Percentiles rank a stretch among this genome's conserved stretches.
Evolutionary conservation across 2,888 invertebrate species (phyloP).

Genomic region (Lycocerus yunnanus): DNA sequence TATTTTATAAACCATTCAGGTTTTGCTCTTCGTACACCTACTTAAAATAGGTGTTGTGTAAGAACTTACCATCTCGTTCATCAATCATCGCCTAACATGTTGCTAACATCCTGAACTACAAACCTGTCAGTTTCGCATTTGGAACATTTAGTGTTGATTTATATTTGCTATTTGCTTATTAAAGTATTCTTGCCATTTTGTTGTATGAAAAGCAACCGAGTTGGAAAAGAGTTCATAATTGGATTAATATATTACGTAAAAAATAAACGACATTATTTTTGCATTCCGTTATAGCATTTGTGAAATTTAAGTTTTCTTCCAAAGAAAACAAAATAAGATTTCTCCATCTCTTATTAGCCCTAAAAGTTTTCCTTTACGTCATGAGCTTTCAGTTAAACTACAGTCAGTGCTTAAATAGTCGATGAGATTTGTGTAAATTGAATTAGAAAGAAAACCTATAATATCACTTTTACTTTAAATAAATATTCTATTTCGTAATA

Average conservation of each 20-base stretch:
- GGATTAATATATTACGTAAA: background rate
- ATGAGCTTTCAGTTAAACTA: conserved; percentile 12
- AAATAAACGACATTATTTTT: background rate
- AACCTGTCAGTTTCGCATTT: background rate
- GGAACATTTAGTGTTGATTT: background rate
- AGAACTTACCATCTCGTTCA: background rate
- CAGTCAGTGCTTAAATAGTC: conserved; percentile 1
- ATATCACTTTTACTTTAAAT: conserved; percentile 4
- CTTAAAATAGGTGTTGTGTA: background rate
- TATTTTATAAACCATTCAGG: too few species aligned
- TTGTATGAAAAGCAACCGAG: background rate
- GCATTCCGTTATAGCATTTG: background rate
- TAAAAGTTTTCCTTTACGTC: conserved; percentile 24
- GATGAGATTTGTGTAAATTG: conserved; percentile 17
- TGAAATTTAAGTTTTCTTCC: background rate
- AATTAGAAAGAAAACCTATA: conserved; percentile 30
- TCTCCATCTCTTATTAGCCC: background rate
- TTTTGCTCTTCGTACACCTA: background rate
- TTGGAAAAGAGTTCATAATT: background rate
- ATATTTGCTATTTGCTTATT: background rate
- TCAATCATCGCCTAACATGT: too few species aligned
- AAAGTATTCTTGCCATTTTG: background rate
- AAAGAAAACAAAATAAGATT: background rate
- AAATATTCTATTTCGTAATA: background rate
- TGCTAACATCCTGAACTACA: background rate